Conservation (phyloP, 2,888 invertebrate species). For the Phyto melanocephala region DNA sequence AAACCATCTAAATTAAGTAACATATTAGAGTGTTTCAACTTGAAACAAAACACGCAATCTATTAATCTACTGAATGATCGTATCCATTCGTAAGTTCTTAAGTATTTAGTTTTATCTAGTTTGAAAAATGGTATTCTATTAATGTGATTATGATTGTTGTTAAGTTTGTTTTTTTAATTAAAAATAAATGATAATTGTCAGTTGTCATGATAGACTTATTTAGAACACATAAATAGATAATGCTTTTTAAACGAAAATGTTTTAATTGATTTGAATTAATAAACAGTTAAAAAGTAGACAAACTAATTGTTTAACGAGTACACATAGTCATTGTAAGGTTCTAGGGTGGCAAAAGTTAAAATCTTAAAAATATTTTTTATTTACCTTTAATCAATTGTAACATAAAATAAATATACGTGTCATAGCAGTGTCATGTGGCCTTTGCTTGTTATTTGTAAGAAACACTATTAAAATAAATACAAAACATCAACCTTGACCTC, state of each 20-base stretch:
- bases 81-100: too few species aligned
- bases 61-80: too few species aligned
- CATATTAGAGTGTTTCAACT: too few species aligned
- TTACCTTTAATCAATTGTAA: too few species aligned
- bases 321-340: too few species aligned
- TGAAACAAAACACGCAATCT: too few species aligned
- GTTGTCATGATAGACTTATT: neutral
- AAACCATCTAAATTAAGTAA: too few species aligned
- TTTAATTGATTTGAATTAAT: neutral
- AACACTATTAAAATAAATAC: constrained; percentile 24
- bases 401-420: neutral
- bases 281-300: neutral
- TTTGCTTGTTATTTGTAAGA: neutral
- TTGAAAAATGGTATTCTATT: neutral
- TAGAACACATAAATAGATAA: neutral
- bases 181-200: constrained; percentile 3
- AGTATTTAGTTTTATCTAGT: neutral
- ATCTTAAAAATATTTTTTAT: too few species aligned
- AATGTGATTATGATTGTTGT: too few species aligned
- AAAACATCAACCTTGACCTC: constrained; percentile 15
- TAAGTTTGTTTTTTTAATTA: neutral
- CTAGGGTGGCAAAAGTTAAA: too few species aligned
- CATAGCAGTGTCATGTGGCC: neutral
- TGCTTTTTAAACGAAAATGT: neutral
- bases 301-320: neutral